phyloP scores from a whole-genome alignment of 2,797 vertebrate species.

The Centroberyx gerrardi region DNA sequence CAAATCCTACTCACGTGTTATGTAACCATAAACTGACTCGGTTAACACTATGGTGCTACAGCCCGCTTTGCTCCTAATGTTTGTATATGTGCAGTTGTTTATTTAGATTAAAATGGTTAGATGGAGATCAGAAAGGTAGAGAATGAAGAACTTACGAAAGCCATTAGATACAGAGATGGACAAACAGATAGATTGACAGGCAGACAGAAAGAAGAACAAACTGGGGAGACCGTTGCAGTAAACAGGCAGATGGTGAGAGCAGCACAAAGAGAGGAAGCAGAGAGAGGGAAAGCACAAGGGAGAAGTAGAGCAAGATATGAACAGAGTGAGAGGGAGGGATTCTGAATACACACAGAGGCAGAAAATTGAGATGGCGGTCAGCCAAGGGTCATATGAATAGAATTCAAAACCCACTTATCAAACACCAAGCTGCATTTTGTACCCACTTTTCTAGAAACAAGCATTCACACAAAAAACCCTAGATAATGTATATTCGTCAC shows the following conservation, averaged over 20 bases:
- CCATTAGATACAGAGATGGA: background rate
- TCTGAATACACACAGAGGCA: slow-evolving; percentile 41
- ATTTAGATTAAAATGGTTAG: background rate
- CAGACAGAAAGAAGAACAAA: background rate
- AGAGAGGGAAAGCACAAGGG: slow-evolving; percentile 10
- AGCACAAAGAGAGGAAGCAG: slow-evolving; percentile 19
- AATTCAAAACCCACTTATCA: slow-evolving; percentile 40
- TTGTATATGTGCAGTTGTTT: background rate
- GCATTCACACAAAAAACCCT: slow-evolving; percentile 10
- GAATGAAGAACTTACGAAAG: background rate
- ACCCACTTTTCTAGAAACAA: background rate
- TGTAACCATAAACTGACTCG: slow-evolving; percentile 46
- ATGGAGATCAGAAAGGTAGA: background rate
- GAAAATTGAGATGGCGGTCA: slow-evolving; percentile 56
- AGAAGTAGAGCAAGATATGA: slow-evolving; percentile 32
- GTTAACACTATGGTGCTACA: slow-evolving; percentile 37
- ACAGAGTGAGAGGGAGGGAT: slow-evolving; percentile 22
- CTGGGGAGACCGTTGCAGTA: background rate
- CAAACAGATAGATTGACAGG: slow-evolving; percentile 6
- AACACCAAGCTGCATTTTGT: slow-evolving; percentile 6
- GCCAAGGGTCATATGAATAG: slow-evolving; percentile 54
- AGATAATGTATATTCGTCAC: background rate
- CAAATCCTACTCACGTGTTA: slow-evolving; percentile 52
- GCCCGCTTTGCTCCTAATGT: slow-evolving; percentile 13
- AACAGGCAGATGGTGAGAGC: slow-evolving; percentile 21